Evolutionary conservation across 2,113 vertebrate genomes (phyloP), one percentile per base, ranked within the genome.

Genomic region (Gnathonemus echidnorhynchus): DNA sequence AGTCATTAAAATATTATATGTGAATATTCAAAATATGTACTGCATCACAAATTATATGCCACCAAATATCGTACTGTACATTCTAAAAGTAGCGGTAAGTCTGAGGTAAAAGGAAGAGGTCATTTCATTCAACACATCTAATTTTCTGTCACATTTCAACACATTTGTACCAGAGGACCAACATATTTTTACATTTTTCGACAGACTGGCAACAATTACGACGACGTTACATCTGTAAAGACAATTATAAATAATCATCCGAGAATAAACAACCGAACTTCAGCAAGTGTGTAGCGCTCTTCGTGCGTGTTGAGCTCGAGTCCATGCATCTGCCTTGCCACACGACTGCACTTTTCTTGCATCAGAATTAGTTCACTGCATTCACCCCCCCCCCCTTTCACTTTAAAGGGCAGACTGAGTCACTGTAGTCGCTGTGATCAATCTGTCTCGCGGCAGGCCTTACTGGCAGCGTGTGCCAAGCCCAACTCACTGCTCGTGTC

Each of bases 381-480:
- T 85, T 85, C 83, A 24, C 45, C 21, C 83, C 45, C 80, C 77
- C 19, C 19, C 42, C 80, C 80, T 48, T 85, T 85, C 83, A n/a
- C 83, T 85, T 85, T 85, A 85, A 85, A 85, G 83, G 45, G 39
- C 83, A 85, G 83, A 42, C 45, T 85, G 83, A 85, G 45, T 45
- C 45, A 85, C 83, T 85, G 83, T 45, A 45, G 42, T 46, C 83
- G 45, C 45, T 85, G 83, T 85, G 83, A 48, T 85, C 83, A 85
- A 85, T 85, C 83, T 85, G 83, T 85, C 83, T 85, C 83, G 45
- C 83, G 45, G 83, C 83, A 85, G 83, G 83, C 83, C 83, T 46
- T 85, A 48, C 83, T 85, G 45, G 83, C 83, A 85, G 45, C 10
- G 45, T 10, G 83, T n/a, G 83, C 83, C 45, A 48, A 85, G 83